Evolutionary conservation across 2,797 vertebrate species (phyloP), one percentile per base, ranked within the genome.

Genomic region (Champsocephalus esox): DNA sequence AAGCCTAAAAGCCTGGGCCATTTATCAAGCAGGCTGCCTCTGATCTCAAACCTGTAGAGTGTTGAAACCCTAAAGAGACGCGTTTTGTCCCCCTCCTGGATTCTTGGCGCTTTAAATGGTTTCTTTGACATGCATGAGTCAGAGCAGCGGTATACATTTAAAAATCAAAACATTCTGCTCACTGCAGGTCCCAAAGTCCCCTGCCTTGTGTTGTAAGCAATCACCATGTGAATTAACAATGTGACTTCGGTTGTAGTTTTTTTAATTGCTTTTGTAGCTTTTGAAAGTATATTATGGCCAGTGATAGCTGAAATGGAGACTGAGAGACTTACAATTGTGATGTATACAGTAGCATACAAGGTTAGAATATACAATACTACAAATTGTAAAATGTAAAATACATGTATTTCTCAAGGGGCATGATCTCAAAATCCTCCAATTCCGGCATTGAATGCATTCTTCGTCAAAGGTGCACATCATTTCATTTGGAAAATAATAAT

Each of bases 121-220:
- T 69, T 61, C 89, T 93, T 92, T 93, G 88, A 92, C 92, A 92
- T 90, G 89, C 66, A 90, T 92, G 89, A 93, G 87, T 94, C 91
- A 91, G 84, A 91, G 81, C 88, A 87, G 86, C 79, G 62, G 85
- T 68, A 61, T 84, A 80, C 81, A 90, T 92, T 92, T 92, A 81
- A 91, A 92, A 92, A 92, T 86, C 85, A 90, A 92, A 94, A 88
- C 88, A 85, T 79, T 88, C 75, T 83, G 52, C 67, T 88, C 66
- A 60, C 79, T 69, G 70, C 79, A 60, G 70, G 69, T 52, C 70
- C 84, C 81, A 77, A 77, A 84, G 80, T 81, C 85, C 84, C 86
- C 77, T 81, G 81, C 79, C 82, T 80, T 79, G 62, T 79, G 83
- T 77, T 86, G 77, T 82, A 84, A 86, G 75, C 70, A 79, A 87